Evolutionary conservation across 2,888 invertebrate species (phyloP), one percentile per base, ranked within the genome.

Genomic region (Pachydiplax longipennis): DNA sequence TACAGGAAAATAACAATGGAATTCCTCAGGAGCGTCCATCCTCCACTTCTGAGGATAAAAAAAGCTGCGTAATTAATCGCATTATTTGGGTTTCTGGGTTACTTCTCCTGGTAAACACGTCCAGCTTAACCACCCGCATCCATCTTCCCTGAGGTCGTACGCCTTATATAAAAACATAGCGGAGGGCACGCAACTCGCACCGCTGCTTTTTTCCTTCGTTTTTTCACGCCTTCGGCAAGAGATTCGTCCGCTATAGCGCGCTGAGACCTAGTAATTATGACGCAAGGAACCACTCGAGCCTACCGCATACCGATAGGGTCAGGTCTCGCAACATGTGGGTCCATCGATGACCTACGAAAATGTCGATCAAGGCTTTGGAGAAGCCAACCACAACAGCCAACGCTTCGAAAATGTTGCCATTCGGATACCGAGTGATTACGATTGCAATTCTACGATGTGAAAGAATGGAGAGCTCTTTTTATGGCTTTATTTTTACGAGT

Each of bases 1-100:
- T 73, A 31, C 73, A 12, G 25, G 25, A 25, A 73, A 73, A 73
- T 8, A 73, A 13, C 73, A 73, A 73, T 73, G 13, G n/a, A 12
- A 25, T 73, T 73, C 73, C 73, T 73, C 13, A 25, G 31, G 25
- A 73, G 25, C 73, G 5, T 2, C 73, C n/a, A 25, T 73, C 73
- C 73, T 73, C 12, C 73, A 25, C 65, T 65, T 44, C 53, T 15
- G 13, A 25, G 18, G n/a, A 25, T 31, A 73, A 25, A 73, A 73
- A 73, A 73, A 18, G 44, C 0, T 5, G 25, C 73, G 13, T 37
- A 37, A 61, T 87, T 61, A 65, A 61, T 37, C 35, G 61, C 61
- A 25, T n/a, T 37, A 65, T 87, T 37, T 87, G 61, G 87, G 87
- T 87, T 65, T 65, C 87, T 87, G 87, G 87, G 87, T 87, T 87